These are phyloP conservation scores for Discoglossus pictus DNA, from an alignment of 2,797 vertebrate genomes.

Conservation along the genomic window DNA sequence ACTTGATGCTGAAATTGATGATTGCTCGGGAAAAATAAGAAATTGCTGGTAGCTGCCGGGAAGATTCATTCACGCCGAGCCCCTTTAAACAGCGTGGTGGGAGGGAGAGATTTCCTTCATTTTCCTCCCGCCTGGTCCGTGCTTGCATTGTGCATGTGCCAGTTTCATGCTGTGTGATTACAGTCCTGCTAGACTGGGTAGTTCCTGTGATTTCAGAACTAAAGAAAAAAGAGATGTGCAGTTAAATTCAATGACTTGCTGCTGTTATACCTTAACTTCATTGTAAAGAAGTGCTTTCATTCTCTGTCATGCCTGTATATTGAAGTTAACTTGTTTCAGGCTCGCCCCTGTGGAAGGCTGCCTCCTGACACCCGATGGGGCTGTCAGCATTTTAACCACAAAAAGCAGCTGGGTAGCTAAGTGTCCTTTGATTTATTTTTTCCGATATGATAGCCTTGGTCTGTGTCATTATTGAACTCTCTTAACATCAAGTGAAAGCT, in stretches of 20 bases:
- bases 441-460: conserved; percentile 28
- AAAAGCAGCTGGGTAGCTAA: conserved; percentile 36
- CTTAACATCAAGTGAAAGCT: conserved; percentile 26
- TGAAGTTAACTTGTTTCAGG: conserved; percentile 41
- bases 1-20: conserved; percentile 70
- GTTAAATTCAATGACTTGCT: conserved; percentile 51
- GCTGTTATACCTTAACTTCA: conserved; percentile 49
- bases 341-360: conserved; percentile 14
- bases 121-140: conserved; percentile 55
- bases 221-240: conserved; percentile 36
- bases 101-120: conserved; percentile 57
- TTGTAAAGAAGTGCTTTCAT: conserved; percentile 25
- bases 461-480: conserved; percentile 36
- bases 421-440: conserved; percentile 38
- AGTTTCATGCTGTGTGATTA: conserved; percentile 63
- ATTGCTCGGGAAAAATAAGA: conserved; percentile 65
- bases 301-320: conserved; percentile 35
- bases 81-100: conserved; percentile 56
- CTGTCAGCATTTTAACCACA: conserved; percentile 36
- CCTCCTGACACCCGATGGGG: background rate
- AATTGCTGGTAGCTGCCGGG: conserved; percentile 61
- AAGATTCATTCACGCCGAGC: conserved; percentile 59
- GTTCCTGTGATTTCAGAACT: conserved; percentile 64
- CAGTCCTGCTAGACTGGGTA: conserved; percentile 59
- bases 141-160: conserved; percentile 58